Evolutionary conservation across 2,797 vertebrate species (phyloP).

Genomic region (Euphonia xanthogaster): DNA sequence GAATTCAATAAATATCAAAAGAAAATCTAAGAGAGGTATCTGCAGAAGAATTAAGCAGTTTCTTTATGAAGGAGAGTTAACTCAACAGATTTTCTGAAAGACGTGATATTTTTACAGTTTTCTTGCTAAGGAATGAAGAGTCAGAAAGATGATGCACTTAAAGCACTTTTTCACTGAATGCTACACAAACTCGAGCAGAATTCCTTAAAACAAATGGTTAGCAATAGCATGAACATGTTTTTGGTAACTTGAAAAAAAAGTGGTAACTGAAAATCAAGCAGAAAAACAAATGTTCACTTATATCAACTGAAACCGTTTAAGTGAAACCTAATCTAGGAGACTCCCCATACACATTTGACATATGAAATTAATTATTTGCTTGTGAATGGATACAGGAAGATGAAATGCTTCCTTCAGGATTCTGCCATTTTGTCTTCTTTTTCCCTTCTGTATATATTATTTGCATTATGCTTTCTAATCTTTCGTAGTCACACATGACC

Average conservation of each 20-base stretch:
- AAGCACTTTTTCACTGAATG: neutral
- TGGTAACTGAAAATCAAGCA: constrained; percentile 16
- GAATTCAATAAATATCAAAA: neutral
- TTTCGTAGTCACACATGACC: neutral
- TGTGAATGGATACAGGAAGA: constrained; percentile 4
- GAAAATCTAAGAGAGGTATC: neutral
- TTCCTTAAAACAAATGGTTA: neutral
- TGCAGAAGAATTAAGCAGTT: constrained; percentile 22
- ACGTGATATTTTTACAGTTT: constrained; percentile 35
- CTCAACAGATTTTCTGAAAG: constrained; percentile 38
- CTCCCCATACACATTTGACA: neutral
- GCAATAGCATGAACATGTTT: neutral
- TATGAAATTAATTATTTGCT: constrained; percentile 44
- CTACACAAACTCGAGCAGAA: neutral
- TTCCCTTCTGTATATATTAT: neutral
- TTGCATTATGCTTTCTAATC: neutral
- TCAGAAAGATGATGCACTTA: neutral
- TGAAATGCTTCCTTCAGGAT: neutral
- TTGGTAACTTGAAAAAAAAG: neutral
- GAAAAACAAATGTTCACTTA: constrained; percentile 23
- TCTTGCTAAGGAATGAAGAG: constrained; percentile 29
- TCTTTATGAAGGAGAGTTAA: constrained; percentile 18
- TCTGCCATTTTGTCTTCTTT: neutral
- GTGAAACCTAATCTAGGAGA: neutral
- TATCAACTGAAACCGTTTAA: neutral